Evolutionary conservation across 2,113 vertebrate species (phyloP).

Genomic region (Alectura lathami): DNA sequence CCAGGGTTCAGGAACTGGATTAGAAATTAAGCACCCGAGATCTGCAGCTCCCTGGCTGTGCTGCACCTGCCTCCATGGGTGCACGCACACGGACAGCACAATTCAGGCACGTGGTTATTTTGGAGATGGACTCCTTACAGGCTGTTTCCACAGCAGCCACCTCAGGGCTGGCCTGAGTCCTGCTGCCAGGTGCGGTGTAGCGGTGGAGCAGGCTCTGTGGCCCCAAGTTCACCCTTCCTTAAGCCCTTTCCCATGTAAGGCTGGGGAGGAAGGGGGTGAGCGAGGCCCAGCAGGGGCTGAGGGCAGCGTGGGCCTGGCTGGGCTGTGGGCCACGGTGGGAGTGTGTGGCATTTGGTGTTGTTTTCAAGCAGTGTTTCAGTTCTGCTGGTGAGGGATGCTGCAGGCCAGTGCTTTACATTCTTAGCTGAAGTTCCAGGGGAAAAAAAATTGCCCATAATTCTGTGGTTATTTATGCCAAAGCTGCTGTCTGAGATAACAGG

Average conservation of each 20-base stretch:
- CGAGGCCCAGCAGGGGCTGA: not conserved
- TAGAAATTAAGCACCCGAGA: fast-evolving
- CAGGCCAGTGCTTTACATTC: not conserved
- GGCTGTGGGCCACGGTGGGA: fast-evolving
- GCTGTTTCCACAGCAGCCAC: too few species aligned
- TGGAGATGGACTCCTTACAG: too few species aligned
- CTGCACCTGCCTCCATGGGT: fast-evolving
- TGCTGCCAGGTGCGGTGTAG: too few species aligned
- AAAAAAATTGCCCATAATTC: not conserved
- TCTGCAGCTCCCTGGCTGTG: fast-evolving
- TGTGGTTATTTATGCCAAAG: not conserved
- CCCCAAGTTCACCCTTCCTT: not conserved
- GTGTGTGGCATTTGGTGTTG: fast-evolving
- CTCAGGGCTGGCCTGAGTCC: not conserved
- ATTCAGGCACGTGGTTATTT: fast-evolving
- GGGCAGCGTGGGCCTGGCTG: fast-evolving
- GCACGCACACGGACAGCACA: fast-evolving
- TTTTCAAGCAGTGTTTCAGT: not conserved
- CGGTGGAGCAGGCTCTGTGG: fast-evolving
- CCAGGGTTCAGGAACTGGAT: not conserved
- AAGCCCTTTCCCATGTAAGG: fast-evolving
- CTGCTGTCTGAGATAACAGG: not conserved
- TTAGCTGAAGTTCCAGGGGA: not conserved
- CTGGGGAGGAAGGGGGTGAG: not conserved
- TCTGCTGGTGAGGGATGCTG: not conserved